These are phyloP conservation scores for Pseudorectes ferrugineus DNA, from an alignment of 2,113 vertebrate species.

Conservation along the genomic window DNA sequence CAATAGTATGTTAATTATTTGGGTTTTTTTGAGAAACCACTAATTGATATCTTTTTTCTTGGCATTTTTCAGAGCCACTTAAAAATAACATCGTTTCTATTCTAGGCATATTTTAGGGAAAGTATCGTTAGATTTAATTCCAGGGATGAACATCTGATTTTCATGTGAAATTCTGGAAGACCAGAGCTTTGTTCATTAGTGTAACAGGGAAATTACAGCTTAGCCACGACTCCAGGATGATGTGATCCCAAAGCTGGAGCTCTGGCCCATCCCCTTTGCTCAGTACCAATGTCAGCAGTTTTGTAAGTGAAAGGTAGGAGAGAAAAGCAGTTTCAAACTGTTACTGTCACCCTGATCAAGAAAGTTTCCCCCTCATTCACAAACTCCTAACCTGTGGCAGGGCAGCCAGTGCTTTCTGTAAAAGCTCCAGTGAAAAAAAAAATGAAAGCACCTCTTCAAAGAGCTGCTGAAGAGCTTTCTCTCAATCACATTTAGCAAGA, in stretches of 20 bases:
- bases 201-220: neutral
- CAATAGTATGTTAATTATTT: neutral
- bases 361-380: neutral
- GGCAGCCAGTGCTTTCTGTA: neutral
- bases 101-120: neutral
- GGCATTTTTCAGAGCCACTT: neutral
- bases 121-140: neutral
- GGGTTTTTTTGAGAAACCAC: neutral
- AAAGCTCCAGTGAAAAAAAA: neutral
- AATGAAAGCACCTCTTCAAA: neutral
- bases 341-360: neutral
- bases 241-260: neutral
- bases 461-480: neutral
- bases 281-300: neutral
- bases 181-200: neutral
- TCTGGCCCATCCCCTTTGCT: neutral
- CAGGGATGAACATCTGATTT: neutral
- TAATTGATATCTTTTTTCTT: conserved; percentile 7
- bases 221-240: neutral
- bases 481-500: neutral
- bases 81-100: neutral
- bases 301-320: neutral
- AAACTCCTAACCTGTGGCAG: neutral
- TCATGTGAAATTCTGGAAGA: neutral
- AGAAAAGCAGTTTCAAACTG: neutral